These are phyloP conservation scores for Gephyroberyx darwinii DNA, from an alignment of 2,797 vertebrate genomes.

Conservation along the genomic window DNA sequence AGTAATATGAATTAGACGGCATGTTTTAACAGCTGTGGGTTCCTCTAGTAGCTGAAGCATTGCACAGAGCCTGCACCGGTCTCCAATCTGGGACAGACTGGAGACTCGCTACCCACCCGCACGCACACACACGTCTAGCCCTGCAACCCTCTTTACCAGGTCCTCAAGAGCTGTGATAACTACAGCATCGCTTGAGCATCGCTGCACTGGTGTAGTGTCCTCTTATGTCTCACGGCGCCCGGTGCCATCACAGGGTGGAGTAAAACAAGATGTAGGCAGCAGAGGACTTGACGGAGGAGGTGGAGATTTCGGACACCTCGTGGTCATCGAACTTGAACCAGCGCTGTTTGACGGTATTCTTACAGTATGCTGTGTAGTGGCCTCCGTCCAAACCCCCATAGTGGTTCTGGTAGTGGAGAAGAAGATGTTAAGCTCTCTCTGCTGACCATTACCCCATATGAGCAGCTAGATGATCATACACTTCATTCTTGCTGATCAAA, in stretches of 20 bases:
- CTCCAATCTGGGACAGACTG: constrained; percentile 15
- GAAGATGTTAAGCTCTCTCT: background rate
- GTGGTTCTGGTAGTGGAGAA: constrained; percentile 86
- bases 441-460: too few species aligned
- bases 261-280: constrained; percentile 99
- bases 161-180: constrained; percentile 53
- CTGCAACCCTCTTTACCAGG: constrained; percentile 28
- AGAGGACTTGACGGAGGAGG: constrained; percentile 92
- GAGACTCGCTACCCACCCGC: constrained; percentile 14
- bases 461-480: background rate
- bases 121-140: constrained; percentile 11
- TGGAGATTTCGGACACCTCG: constrained; percentile 92
- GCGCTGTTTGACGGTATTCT: constrained; percentile 87
- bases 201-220: constrained; percentile 46
- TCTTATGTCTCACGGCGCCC: constrained; percentile 55
- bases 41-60: constrained; percentile 70
- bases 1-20: constrained; percentile 57
- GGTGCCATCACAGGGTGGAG: constrained; percentile 85
- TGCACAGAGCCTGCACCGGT: constrained; percentile 45
- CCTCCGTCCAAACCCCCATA: constrained; percentile 96
- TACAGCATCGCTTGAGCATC: constrained; percentile 38
- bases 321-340: constrained; percentile 99
- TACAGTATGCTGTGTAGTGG: constrained; percentile 98
- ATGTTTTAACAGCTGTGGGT: constrained; percentile 65
- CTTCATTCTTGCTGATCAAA: background rate